A percentile compares a stretch with the other conserved stretches of the same genome.
phyloP scores from a whole-genome alignment of 2,888 invertebrate species.

The Rhorus exstirpatorius region DNA sequence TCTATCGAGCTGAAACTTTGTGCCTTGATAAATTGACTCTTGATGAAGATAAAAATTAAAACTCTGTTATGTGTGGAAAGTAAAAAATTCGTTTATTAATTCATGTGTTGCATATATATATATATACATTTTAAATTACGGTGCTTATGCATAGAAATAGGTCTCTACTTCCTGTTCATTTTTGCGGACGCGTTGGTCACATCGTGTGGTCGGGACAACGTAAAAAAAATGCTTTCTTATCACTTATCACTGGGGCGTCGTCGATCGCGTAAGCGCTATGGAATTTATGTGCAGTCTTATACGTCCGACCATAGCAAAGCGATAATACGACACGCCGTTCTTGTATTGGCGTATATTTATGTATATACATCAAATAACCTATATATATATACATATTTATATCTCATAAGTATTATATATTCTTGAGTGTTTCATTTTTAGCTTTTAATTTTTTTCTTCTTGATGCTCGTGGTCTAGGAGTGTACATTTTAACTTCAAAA shows the following conservation, averaged over 20 bases:
- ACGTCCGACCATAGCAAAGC: constrained; percentile 53
- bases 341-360: neutral
- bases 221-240: constrained; percentile 62
- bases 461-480: too few relatives aligned
- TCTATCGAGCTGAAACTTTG: neutral
- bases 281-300: constrained; percentile 61
- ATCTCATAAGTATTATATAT: too few relatives aligned
- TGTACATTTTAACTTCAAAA: too few relatives aligned
- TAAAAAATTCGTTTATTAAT: neutral
- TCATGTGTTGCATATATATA: neutral
- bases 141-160: constrained; percentile 34
- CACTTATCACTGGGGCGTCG: constrained; percentile 63
- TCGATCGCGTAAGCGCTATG: constrained; percentile 58
- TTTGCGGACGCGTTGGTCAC: constrained; percentile 23
- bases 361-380: neutral
- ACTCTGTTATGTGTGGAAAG: too few relatives aligned
- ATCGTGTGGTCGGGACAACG: constrained; percentile 23
- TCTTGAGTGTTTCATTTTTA: too few relatives aligned
- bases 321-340: constrained; percentile 54
- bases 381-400: neutral
- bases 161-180: constrained; percentile 54
- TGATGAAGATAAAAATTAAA: too few relatives aligned
- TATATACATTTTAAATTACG: constrained; percentile 4
- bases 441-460: too few relatives aligned
- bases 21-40: neutral